phyloP scores from a whole-genome alignment of 2,113 vertebrate species.

The Myrmophylax atrothorax region DNA sequence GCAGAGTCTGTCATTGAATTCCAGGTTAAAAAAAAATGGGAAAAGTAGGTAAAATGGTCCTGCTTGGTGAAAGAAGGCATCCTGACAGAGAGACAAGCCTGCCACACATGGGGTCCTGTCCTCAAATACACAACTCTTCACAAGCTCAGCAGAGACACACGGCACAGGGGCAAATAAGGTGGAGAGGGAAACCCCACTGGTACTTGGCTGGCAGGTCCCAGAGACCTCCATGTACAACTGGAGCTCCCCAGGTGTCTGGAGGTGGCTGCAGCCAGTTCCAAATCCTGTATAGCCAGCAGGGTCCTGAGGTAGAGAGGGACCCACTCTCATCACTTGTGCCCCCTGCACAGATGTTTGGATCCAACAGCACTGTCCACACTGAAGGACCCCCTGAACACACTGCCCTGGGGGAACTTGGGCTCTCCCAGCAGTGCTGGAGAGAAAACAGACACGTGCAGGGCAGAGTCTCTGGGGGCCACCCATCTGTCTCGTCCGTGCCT shows the following conservation, averaged over 20 bases:
- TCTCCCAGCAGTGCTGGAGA: background rate
- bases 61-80: background rate
- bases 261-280: background rate
- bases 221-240: background rate
- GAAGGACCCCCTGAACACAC: background rate
- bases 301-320: background rate
- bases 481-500: background rate
- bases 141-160: background rate
- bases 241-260: background rate
- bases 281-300: background rate
- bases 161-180: background rate
- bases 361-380: background rate
- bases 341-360: rapidly evolving
- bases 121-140: background rate
- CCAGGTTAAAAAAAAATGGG: background rate
- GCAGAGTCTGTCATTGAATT: background rate
- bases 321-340: too few relatives aligned
- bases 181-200: background rate
- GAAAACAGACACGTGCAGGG: background rate
- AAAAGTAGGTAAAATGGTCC: background rate
- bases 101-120: background rate
- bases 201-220: background rate
- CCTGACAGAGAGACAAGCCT: background rate
- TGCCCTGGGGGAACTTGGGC: background rate
- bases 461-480: background rate